A percentile compares a stretch with the other conserved stretches of the same genome.
Evolutionary conservation across 2,797 vertebrate species (phyloP).

Genomic region (Sebastiscus tertius): DNA sequence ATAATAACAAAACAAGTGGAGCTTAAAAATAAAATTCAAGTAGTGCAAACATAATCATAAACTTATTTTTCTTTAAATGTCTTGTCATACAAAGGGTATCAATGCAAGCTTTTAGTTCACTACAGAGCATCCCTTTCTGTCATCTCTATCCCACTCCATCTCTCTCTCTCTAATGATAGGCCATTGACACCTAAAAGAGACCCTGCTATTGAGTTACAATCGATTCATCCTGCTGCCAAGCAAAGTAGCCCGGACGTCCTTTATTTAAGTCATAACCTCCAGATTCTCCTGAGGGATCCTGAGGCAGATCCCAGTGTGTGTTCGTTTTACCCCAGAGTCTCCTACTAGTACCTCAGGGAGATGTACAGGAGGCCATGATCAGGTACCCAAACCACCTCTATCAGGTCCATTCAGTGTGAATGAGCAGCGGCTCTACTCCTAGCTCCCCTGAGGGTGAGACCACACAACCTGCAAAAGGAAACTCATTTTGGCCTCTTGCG

Average conservation of each 20-base stretch:
- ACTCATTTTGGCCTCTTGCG: conserved; percentile 7
- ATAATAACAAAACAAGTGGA: too few relatives aligned
- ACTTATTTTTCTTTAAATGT: neutral
- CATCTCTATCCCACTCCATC: neutral
- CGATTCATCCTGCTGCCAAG: neutral
- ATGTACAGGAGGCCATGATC: neutral
- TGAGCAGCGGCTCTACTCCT: neutral
- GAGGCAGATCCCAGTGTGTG: conserved; percentile 21
- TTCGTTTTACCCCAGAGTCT: conserved; percentile 6
- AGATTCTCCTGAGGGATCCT: conserved; percentile 20
- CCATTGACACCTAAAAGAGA: neutral
- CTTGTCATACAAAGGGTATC: neutral
- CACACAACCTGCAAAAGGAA: neutral
- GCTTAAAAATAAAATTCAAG: too few relatives aligned
- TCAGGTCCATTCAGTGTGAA: conserved; percentile 5
- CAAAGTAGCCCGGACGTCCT: neutral
- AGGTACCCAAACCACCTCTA: conserved; percentile 6
- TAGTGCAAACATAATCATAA: too few relatives aligned
- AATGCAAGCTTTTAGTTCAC: neutral
- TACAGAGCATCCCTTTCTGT: neutral
- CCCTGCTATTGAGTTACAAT: neutral
- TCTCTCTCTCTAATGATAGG: neutral
- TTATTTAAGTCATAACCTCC: conserved; percentile 15
- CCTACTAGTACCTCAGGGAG: conserved; percentile 1
- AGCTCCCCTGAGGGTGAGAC: neutral